phyloP scores from a whole-genome alignment of 1,140 invertebrate species.

The Delia radicum region DNA sequence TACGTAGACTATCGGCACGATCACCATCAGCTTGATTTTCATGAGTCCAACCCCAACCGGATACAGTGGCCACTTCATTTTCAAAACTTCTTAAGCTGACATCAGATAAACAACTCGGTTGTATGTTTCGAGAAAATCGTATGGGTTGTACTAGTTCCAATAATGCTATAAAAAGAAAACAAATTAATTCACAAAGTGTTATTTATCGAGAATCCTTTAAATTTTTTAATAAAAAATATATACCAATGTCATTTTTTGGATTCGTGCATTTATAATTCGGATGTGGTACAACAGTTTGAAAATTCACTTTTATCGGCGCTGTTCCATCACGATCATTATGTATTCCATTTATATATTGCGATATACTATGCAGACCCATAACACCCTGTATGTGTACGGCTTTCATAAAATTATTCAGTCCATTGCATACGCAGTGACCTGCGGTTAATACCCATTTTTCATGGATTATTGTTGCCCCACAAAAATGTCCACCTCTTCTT shows the following conservation, averaged over 20 bases:
- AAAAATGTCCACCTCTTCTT: slow-evolving; percentile 76
- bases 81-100: slow-evolving; percentile 59
- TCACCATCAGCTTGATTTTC: slow-evolving; percentile 66
- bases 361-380: slow-evolving; percentile 64
- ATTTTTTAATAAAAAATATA: too few species aligned
- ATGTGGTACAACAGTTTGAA: slow-evolving; percentile 68
- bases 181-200: not conserved
- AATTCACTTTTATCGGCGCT: slow-evolving; percentile 58
- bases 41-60: slow-evolving; percentile 82
- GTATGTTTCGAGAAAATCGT: slow-evolving; percentile 66
- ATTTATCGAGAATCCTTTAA: not conserved
- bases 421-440: slow-evolving; percentile 82
- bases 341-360: slow-evolving; percentile 41
- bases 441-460: slow-evolving; percentile 82
- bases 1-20: slow-evolving; percentile 72
- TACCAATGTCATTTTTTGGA: slow-evolving; percentile 59
- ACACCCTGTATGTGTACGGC: slow-evolving; percentile 65
- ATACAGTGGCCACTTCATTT: slow-evolving; percentile 63
- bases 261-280: slow-evolving; percentile 69
- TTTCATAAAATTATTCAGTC: slow-evolving; percentile 61
- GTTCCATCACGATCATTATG: slow-evolving; percentile 60
- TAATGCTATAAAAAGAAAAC: slow-evolving; percentile 56
- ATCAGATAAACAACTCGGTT: slow-evolving; percentile 73
- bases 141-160: slow-evolving; percentile 67
- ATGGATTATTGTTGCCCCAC: slow-evolving; percentile 78